These are phyloP conservation scores for Octopus sinensis DNA, from an alignment of 1,140 invertebrate species.

Conservation along the genomic window DNA sequence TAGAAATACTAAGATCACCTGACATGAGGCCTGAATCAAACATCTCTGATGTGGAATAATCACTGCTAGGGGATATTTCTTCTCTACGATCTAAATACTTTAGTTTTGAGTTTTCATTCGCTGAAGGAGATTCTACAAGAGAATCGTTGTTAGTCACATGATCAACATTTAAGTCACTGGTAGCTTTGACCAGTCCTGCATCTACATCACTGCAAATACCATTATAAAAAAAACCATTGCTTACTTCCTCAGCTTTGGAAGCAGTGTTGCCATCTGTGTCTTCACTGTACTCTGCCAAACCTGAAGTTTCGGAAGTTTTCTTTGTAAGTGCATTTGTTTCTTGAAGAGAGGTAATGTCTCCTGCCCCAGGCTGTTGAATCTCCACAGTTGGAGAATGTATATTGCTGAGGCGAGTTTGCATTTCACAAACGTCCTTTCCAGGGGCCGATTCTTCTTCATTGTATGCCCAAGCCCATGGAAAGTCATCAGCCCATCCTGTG, in stretches of 20 bases:
- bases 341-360: slow-evolving; percentile 2
- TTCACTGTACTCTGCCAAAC: background rate
- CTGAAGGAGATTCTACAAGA: too few species aligned
- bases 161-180: too few species aligned
- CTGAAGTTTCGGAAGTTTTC: background rate
- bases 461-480: slow-evolving; percentile 27
- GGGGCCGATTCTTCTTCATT: slow-evolving; percentile 21
- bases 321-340: slow-evolving; percentile 8
- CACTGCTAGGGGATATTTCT: too few species aligned
- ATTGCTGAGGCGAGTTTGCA: background rate
- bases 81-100: too few species aligned
- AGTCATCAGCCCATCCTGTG: slow-evolving; percentile 22
- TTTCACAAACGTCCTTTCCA: background rate
- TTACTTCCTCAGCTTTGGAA: background rate
- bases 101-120: too few species aligned
- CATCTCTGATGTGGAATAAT: too few species aligned
- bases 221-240: background rate
- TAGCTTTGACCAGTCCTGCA: background rate
- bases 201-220: slow-evolving; percentile 12
- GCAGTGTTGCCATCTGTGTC: background rate
- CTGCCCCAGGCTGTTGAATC: background rate
- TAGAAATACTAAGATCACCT: too few species aligned
- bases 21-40: too few species aligned
- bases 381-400: background rate
- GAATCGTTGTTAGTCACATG: too few species aligned